Percentiles rank a stretch among this genome's conserved stretches.
Evolutionary conservation across 2,113 vertebrate genomes (phyloP).

Genomic region (Lanius ludovicianus): DNA sequence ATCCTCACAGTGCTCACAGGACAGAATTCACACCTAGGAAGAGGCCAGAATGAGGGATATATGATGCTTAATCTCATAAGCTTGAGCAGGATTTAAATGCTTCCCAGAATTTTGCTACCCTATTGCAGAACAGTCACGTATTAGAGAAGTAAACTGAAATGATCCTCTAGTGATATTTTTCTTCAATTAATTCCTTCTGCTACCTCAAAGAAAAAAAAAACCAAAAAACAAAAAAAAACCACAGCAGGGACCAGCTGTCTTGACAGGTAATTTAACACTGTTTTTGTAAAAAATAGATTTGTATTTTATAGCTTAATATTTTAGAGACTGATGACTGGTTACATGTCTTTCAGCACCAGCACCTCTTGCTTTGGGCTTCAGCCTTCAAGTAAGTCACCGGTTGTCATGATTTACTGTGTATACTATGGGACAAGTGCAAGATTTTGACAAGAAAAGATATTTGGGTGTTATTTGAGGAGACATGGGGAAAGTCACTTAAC

Average conservation of each 20-base stretch:
- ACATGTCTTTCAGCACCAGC: constrained; percentile 21
- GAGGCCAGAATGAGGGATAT: background rate
- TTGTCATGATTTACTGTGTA: constrained; percentile 54
- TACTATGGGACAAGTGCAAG: constrained; percentile 33
- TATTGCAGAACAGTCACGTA: background rate
- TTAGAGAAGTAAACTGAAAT: background rate
- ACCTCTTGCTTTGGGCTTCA: constrained; percentile 47
- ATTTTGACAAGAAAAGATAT: constrained; percentile 67
- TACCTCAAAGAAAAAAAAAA: background rate
- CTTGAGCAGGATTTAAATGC: background rate
- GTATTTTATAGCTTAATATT: constrained; percentile 51
- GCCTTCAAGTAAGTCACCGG: constrained; percentile 31
- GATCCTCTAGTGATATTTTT: background rate
- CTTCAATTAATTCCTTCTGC: background rate
- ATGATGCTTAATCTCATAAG: background rate
- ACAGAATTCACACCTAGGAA: background rate
- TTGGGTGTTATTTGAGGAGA: constrained; percentile 59
- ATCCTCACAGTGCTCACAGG: background rate
- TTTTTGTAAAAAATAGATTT: constrained; percentile 25
- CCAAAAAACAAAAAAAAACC: no score
- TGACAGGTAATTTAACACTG: constrained; percentile 32
- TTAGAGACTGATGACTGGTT: constrained; percentile 39
- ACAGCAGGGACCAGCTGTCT: background rate
- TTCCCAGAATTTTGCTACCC: background rate
- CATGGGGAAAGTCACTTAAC: constrained; percentile 43